These are phyloP conservation scores for Marmota monax DNA, from an alignment of 2,113 vertebrate genomes.

Conservation along the genomic window DNA sequence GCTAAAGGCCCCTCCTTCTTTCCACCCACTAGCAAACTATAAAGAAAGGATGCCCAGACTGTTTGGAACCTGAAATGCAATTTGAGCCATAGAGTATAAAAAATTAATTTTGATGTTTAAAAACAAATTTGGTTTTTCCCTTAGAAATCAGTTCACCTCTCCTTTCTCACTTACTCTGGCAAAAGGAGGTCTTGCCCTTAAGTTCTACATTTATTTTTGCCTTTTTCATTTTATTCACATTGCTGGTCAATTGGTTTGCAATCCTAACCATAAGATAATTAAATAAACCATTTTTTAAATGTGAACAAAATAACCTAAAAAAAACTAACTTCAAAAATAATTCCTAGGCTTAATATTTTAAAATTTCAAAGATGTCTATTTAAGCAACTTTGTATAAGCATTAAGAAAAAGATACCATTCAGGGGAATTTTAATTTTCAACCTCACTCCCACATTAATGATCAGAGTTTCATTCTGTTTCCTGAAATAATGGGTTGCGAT, in stretches of 20 bases:
- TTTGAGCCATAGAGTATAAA: not conserved
- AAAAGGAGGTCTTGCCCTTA: conserved; percentile 75
- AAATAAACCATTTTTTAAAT: conserved; percentile 49
- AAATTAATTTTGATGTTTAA: conserved; percentile 63
- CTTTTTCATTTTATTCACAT: conserved; percentile 67
- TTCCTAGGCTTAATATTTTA: not conserved
- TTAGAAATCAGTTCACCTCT: conserved; percentile 69
- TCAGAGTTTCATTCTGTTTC: not conserved
- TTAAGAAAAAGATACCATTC: conserved; percentile 1
- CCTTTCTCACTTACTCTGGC: conserved; percentile 78
- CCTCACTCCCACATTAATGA: not conserved
- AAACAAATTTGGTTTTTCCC: conserved; percentile 82
- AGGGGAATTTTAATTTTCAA: conserved; percentile 34
- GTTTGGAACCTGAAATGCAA: not conserved
- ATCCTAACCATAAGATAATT: conserved; percentile 72
- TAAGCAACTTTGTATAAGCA: not conserved
- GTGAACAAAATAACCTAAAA: conserved; percentile 25
- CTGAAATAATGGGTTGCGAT: conserved; percentile 6
- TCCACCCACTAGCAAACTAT: not conserved
- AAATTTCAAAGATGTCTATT: conserved; percentile 32
- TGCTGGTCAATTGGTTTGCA: conserved; percentile 56
- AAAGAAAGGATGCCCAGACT: not conserved
- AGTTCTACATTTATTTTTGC: conserved; percentile 76
- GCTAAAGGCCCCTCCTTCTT: not conserved
- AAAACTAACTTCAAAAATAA: conserved; percentile 53